Percentiles rank a stretch among this genome's conserved stretches.
phyloP scores from a whole-genome alignment of 2,888 invertebrate species.

The Tachina grossa region DNA sequence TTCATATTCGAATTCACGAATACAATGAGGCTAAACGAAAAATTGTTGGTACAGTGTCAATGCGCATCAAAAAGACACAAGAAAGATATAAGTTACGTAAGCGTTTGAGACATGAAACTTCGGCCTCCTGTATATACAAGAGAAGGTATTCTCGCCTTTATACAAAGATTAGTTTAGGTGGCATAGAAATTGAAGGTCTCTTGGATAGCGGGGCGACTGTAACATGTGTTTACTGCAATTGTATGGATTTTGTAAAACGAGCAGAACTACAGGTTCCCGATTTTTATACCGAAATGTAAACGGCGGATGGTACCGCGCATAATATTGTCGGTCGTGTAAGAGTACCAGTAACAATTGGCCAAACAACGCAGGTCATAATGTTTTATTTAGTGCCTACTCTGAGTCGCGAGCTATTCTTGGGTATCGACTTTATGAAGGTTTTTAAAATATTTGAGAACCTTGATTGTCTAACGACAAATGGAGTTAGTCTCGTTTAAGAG shows the following conservation, averaged over 20 bases:
- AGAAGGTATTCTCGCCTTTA: neutral
- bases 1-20: neutral
- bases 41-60: neutral
- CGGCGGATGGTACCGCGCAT: neutral
- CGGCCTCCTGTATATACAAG: neutral
- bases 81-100: too few relatives aligned
- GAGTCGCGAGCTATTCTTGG: neutral
- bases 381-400: too few relatives aligned
- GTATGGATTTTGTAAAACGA: neutral
- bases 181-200: neutral
- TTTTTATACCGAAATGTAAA: neutral
- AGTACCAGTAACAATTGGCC: neutral
- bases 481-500: conserved; percentile 7
- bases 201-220: neutral
- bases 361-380: too few relatives aligned
- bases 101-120: neutral
- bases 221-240: neutral
- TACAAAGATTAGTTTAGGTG: neutral
- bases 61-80: too few relatives aligned
- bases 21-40: neutral
- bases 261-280: neutral
- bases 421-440: neutral
- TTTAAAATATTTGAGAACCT: neutral
- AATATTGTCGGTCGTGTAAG: neutral
- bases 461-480: conserved; percentile 14